Base-by-base conservation (phyloP, 2,113 vertebrate genomes). In the Edolisoma coerulescens region DNA sequence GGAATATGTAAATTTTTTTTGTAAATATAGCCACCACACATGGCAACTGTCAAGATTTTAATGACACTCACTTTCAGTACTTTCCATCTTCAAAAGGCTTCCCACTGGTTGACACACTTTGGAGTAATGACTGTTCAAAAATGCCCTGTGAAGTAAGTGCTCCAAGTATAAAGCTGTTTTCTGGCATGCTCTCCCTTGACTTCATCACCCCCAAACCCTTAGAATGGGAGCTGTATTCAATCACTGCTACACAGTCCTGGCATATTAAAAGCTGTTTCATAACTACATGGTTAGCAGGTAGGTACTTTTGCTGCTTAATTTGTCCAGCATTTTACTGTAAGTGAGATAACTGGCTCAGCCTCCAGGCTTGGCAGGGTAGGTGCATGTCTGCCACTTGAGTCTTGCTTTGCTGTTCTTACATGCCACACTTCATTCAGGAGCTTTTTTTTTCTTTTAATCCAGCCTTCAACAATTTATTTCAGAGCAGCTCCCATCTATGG, bases 1-100 rank as follows among this genome's bases (percentile, higher is more conserved):
- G 53, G 50, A 89, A 69, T 41, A 67, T 0, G 0, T 61, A 47
- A 69, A 69, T 53, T 11, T 27, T 87, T 84, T 89, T 61, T 60
- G 57, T 76, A 95, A 95, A 88, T 70, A 79, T 0, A 86, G 52
- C 75, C 74, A 63, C 67, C 59, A 85, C 50, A 70, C 32, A 67
- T 74, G 82, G 90, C 71, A 92, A 96, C 91, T 59, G 39, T 86
- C 88, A 93, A 53, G 60, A 57, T 89, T 93, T 94, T 93, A 78
- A 93, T 45, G 68, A 74, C 64, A 60, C 41, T 52, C 35, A 65
- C 59, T 86, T 87, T 53, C 63, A 74, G 64, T n/a, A 42, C 23
- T 67, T 94, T 93, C 60, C 27, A 21, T 49, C 82, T 90, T 95
- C 78, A 91, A 88, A 91, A 70, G 28, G 19, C 30, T 82, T 85